phyloP scores from a whole-genome alignment of 2,888 invertebrate genomes.

The Noctuana brunneofusca region DNA sequence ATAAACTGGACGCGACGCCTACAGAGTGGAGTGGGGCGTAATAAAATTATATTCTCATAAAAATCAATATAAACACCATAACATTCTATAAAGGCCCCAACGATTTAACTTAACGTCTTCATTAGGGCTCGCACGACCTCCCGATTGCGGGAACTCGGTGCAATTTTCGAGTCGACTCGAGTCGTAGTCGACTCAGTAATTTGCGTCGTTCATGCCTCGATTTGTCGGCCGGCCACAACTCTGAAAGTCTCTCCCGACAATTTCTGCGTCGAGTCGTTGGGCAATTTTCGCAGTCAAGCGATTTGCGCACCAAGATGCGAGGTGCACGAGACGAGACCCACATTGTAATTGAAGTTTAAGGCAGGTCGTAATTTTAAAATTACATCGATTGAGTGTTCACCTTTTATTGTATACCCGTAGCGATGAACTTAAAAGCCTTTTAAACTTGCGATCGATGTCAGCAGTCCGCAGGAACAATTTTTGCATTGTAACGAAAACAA shows the following conservation, averaged over 20 bases:
- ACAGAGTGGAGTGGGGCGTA: constrained; percentile 48
- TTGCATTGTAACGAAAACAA: constrained; percentile 16
- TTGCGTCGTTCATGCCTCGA: constrained; percentile 70
- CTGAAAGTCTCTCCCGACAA: constrained; percentile 63
- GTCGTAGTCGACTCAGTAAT: constrained; percentile 64
- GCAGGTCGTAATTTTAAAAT: constrained; percentile 78
- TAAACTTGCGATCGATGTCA: constrained; percentile 49
- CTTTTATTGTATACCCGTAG: constrained; percentile 54
- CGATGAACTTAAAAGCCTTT: constrained; percentile 58
- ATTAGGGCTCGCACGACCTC: constrained; percentile 74
- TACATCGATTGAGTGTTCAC: constrained; percentile 72
- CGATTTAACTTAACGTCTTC: constrained; percentile 78
- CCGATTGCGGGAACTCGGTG: constrained; percentile 62
- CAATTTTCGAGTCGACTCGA: constrained; percentile 69
- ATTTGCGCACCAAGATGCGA: constrained; percentile 63
- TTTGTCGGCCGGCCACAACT: constrained; percentile 70
- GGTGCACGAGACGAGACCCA: constrained; percentile 56
- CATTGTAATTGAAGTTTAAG: constrained; percentile 70
- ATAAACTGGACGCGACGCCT: constrained; percentile 49
- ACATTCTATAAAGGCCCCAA: constrained; percentile 64
- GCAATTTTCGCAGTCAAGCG: constrained; percentile 67
- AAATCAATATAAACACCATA: constrained; percentile 75
- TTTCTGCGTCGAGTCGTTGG: constrained; percentile 66
- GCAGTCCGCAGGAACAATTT: background rate
- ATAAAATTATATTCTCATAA: constrained; percentile 74